A percentile compares a stretch with the other conserved stretches of the same genome.
phyloP scores from a whole-genome alignment of 2,888 invertebrate genomes.

The Nycteola revayana region DNA sequence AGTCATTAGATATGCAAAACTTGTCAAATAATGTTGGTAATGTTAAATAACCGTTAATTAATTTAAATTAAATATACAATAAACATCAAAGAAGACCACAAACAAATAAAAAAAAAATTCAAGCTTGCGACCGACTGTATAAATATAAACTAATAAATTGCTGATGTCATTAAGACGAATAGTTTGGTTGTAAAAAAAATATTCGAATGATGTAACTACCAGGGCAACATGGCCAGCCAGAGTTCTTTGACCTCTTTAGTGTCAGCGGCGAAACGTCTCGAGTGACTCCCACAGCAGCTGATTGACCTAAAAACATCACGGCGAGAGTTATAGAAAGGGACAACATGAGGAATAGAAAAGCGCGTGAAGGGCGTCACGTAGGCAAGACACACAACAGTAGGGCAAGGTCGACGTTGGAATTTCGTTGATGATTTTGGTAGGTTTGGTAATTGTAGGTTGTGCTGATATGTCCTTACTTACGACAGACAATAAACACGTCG shows the following conservation, averaged over 20 bases:
- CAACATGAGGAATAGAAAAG: constrained; percentile 39
- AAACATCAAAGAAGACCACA: constrained; percentile 5
- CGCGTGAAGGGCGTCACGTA: constrained; percentile 63
- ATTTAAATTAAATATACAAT: constrained; percentile 2
- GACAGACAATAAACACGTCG: constrained; percentile 7
- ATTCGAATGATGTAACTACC: constrained; percentile 19
- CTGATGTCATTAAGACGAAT: no score
- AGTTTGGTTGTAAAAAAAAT: constrained; percentile 6
- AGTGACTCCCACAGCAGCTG: constrained; percentile 41
- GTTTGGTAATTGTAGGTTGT: no score
- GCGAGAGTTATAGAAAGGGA: constrained; percentile 38
- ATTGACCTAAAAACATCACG: constrained; percentile 45
- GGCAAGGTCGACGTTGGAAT: constrained; percentile 52
- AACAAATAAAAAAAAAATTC: constrained; percentile 3
- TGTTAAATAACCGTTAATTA: constrained; percentile 1
- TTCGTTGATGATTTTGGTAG: constrained; percentile 28
- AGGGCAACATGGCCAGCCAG: constrained; percentile 12
- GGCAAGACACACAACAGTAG: constrained; percentile 46
- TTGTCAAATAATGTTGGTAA: no score
- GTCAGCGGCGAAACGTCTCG: constrained; percentile 20
- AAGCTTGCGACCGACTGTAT: no score
- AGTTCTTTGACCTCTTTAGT: constrained; percentile 36
- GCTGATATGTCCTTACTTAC: constrained; percentile 6
- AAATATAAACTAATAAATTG: no score
- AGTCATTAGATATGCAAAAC: no score